Base-by-base conservation (phyloP, 2,888 invertebrate species). In the Platerodrilus igneus region DNA sequence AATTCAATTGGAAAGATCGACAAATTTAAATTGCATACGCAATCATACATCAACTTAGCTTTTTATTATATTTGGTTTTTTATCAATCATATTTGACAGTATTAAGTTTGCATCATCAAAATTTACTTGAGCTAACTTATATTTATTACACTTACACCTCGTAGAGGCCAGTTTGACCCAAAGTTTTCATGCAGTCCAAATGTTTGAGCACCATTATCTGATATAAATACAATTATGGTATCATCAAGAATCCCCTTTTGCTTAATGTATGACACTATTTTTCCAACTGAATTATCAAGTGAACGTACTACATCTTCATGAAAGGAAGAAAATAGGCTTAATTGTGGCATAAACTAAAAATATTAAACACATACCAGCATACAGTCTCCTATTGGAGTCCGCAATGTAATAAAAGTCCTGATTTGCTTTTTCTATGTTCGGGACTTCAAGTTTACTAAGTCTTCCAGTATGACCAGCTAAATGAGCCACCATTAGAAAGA, bases 191-290 rank as follows among this genome's bases (percentile, higher is more conserved):
- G 78, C 30, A 72, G 56, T 0, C 88, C 90, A 37, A 75, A 70
- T 1, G 87, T 81, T 30, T 87, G 86, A 0, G 83, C 88, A 0
- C 92, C 91, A 62, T 94, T 94, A 62, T 94, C 95, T 7, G 90
- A 84, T 51, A 85, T 78, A 62, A 94, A 95, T 1, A 90, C 66
- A 34, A 95, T 75, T 27, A 95, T 78, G 1, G 90, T 85, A 60
- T 93, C 83, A 25, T 87, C 71, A 47, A 93, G 69, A 68, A 91
- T 81, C 2, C 74, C 72, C 40, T 76, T 78, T 0, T 75, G 63
- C 33, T 76, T 70, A 35, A 95, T 68, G 3, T 85, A 79, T 30
- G 74, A 62, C 1, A 90, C 73, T 8, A 94, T 77, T 20, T 78
- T 75, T 0, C 91, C 92, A 0, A 95, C 78, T 21, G 91, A 86